These are phyloP conservation scores for Gibbula magus DNA, from an alignment of 2,888 invertebrate species.

Conservation along the genomic window DNA sequence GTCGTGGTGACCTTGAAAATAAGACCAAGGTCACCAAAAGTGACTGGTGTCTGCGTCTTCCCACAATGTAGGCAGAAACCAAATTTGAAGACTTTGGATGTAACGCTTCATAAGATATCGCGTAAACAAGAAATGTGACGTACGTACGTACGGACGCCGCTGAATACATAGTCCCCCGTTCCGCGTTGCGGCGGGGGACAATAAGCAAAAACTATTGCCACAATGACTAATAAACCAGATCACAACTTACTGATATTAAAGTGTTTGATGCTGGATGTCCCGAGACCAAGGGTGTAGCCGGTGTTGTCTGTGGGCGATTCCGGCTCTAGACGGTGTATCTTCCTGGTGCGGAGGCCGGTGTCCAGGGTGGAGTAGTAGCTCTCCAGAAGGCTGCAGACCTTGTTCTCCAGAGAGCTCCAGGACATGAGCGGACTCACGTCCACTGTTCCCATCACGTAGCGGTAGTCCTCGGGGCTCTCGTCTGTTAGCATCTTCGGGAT, in stretches of 20 bases:
- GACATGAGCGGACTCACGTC: slow-evolving; percentile 45
- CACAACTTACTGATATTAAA: slow-evolving; percentile 57
- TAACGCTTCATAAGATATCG: too few relatives aligned
- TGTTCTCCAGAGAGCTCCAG: slow-evolving; percentile 64
- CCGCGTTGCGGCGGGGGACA: neutral
- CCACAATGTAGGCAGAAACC: too few relatives aligned
- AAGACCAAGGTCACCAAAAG: too few relatives aligned
- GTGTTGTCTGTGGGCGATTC: slow-evolving; percentile 42
- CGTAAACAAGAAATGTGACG: too few relatives aligned
- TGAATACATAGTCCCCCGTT: too few relatives aligned
- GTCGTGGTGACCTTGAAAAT: too few relatives aligned
- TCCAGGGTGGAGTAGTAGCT: slow-evolving; percentile 63
- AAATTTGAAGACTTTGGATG: too few relatives aligned
- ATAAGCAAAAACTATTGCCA: neutral
- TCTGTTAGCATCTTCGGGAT: neutral
- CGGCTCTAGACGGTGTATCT: slow-evolving; percentile 60
- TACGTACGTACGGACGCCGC: too few relatives aligned
- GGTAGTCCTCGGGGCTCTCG: neutral
- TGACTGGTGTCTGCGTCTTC: too few relatives aligned
- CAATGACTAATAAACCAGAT: neutral
- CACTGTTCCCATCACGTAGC: slow-evolving; percentile 56
- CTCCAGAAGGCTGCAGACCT: slow-evolving; percentile 50
- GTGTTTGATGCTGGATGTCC: slow-evolving; percentile 56
- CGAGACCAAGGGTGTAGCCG: slow-evolving; percentile 57
- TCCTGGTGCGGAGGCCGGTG: slow-evolving; percentile 65